These are phyloP conservation scores for Nestor notabilis DNA, from an alignment of 2,113 vertebrate species.

Conservation along the genomic window DNA sequence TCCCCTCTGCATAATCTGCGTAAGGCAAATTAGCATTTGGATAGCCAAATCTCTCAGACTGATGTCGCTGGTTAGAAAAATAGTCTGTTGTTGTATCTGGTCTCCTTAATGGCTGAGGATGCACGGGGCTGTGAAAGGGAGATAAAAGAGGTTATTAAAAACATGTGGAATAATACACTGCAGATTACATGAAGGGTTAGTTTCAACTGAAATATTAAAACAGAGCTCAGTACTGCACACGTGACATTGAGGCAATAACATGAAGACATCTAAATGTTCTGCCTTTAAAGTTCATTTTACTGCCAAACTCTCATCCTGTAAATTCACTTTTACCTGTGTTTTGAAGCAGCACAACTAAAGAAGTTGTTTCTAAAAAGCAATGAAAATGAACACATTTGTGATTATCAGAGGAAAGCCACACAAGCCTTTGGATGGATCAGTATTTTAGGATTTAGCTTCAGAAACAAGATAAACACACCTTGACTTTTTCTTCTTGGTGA, in stretches of 20 bases:
- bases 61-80: neutral
- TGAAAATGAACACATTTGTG: neutral
- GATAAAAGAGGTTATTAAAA: neutral
- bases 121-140: neutral
- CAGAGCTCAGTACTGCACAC: neutral
- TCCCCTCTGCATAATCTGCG: neutral
- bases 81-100: neutral
- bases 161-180: neutral
- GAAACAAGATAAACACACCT: neutral
- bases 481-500: neutral
- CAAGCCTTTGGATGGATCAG: neutral
- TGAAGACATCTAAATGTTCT: neutral
- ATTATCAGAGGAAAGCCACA: neutral
- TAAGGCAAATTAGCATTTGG: neutral
- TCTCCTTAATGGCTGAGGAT: neutral
- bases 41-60: accelerated
- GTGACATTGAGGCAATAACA: neutral
- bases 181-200: neutral
- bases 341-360: neutral
- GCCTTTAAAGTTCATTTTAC: neutral
- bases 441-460: neutral
- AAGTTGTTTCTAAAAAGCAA: neutral
- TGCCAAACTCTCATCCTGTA: neutral
- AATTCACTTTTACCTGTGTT: too few relatives aligned
- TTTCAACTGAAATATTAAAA: neutral